These are phyloP conservation scores for Cabera pusaria DNA, from an alignment of 2,888 invertebrate species.

Conservation along the genomic window DNA sequence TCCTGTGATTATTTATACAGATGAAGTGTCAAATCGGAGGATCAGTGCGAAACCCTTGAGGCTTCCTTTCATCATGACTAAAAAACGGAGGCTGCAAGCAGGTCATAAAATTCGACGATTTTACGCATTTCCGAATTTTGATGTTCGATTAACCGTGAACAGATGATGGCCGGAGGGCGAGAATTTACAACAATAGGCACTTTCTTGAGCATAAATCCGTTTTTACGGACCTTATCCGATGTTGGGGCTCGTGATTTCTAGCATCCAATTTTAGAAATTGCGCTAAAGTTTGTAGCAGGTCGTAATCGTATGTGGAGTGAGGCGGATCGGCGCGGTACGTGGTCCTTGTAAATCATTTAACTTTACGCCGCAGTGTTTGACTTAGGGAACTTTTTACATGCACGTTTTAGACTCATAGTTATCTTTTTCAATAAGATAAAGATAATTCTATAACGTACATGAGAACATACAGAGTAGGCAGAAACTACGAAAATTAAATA, in stretches of 20 bases:
- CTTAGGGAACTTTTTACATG: conserved; percentile 4
- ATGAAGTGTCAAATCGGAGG: conserved; percentile 33
- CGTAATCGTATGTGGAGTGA: conserved; percentile 32
- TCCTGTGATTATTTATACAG: conserved; percentile 30
- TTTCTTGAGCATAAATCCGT: conserved; percentile 43
- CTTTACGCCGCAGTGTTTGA: conserved; percentile 11
- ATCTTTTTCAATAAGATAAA: no score
- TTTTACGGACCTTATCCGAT: conserved; percentile 35
- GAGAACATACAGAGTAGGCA: no score
- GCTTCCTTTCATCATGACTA: conserved; percentile 31
- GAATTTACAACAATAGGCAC: conserved; percentile 55
- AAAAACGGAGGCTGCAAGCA: conserved; percentile 42
- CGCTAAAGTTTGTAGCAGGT: conserved; percentile 30
- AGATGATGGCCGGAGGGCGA: conserved; percentile 45
- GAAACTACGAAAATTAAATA: no score
- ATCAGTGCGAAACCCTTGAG: conserved; percentile 34
- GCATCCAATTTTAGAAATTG: conserved; percentile 37
- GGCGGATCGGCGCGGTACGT: conserved; percentile 19
- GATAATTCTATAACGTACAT: no score
- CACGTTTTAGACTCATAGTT: no score
- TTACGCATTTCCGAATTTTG: conserved; percentile 59
- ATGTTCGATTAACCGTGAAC: conserved; percentile 55
- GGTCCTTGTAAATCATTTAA: conserved; percentile 26
- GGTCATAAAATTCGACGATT: conserved; percentile 52
- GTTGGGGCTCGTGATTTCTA: conserved; percentile 28